A percentile compares a stretch with the other conserved stretches of the same genome.
These are phyloP conservation scores for Trisateles emortualis DNA, from an alignment of 2,888 invertebrate genomes.

Conservation along the genomic window DNA sequence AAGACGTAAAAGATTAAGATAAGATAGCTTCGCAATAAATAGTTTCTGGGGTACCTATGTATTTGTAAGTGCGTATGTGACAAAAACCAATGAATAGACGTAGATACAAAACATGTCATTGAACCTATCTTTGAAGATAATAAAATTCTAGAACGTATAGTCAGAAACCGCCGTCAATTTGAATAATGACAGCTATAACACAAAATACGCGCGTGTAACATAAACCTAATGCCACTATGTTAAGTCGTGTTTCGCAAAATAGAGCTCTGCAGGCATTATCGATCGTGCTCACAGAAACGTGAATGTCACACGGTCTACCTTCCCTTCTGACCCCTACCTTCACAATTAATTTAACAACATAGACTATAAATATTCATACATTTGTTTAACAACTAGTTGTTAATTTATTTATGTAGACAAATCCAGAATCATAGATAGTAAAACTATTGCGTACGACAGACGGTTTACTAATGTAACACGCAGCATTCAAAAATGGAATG, in stretches of 20 bases:
- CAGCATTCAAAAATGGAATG: constrained; percentile 46
- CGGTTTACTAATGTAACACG: constrained; percentile 25
- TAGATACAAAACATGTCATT: constrained; percentile 1
- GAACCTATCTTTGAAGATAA: constrained; percentile 7
- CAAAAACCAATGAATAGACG: constrained; percentile 4
- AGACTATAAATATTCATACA: constrained; percentile 5
- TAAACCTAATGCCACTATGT: constrained; percentile 27
- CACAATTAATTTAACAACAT: constrained; percentile 18
- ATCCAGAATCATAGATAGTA: neutral
- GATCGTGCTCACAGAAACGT: constrained; percentile 39
- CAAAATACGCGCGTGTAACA: constrained; percentile 26
- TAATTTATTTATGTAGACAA: neutral
- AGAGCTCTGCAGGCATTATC: constrained; percentile 38
- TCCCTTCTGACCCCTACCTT: constrained; percentile 30
- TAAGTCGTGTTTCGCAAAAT: constrained; percentile 39
- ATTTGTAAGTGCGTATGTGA: constrained; percentile 4
- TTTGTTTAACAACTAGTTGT: constrained; percentile 2
- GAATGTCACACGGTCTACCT: constrained; percentile 42
- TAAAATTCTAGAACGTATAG: constrained; percentile 21
- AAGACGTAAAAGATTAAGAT: constrained; percentile 15
- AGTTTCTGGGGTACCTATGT: constrained; percentile 11
- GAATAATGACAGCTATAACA: constrained; percentile 25
- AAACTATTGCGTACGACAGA: constrained; percentile 25
- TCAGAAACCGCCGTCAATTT: constrained; percentile 18
- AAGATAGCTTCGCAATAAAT: neutral